Evolutionary conservation across 2,113 vertebrate species (phyloP).

Genomic region (Melanocharis versteri): DNA sequence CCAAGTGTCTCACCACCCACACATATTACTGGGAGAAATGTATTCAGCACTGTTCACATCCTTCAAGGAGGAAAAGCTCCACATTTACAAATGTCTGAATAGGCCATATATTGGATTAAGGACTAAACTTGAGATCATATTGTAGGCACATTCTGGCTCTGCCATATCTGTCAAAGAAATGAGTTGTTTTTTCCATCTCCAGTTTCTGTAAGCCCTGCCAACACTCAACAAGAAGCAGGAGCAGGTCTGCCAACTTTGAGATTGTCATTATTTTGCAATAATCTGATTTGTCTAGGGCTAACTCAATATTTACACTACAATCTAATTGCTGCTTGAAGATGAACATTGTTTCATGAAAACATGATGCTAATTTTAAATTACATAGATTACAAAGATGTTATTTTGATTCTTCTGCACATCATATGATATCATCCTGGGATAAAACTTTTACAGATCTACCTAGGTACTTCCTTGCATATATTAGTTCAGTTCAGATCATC

Average conservation of each 20-base stretch:
- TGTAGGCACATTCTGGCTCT: neutral
- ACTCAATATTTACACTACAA: neutral
- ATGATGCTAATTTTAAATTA: neutral
- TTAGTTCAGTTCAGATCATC: neutral
- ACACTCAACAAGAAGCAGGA: neutral
- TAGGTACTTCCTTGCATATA: neutral
- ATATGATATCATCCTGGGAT: neutral
- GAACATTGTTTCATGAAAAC: neutral
- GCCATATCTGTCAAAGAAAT: neutral
- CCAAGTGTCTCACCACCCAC: neutral
- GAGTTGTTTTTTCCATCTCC: neutral
- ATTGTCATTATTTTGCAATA: constrained; percentile 18
- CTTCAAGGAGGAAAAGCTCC: neutral
- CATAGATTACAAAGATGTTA: neutral
- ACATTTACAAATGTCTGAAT: neutral
- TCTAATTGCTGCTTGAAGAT: constrained; percentile 3
- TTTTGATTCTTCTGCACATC: neutral
- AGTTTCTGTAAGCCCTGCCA: constrained; percentile 7
- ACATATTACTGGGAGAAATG: neutral
- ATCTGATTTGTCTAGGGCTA: constrained; percentile 1
- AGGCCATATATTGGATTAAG: neutral
- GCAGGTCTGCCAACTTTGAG: neutral
- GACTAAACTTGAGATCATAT: neutral
- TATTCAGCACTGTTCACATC: neutral
- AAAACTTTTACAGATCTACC: neutral